Base-by-base conservation (phyloP, 1,140 invertebrate genomes). In the Eupristina koningsbergeri region DNA sequence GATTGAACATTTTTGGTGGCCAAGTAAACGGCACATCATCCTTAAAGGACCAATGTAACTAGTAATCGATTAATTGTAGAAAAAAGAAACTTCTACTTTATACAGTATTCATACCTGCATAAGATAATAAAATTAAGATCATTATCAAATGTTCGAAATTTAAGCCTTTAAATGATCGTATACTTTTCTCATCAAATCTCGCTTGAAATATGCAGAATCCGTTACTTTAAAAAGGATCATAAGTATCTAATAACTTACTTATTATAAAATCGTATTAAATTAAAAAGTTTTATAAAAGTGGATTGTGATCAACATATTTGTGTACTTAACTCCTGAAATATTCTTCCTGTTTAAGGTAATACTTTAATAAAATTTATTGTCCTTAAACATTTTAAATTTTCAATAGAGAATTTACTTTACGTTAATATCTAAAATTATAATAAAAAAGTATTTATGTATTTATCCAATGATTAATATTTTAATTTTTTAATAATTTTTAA, bases 31-130 rank as follows among this genome's bases (percentile, higher is more conserved):
- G 85, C 82, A 86, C 89, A 88, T 88, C 88, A 87, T 89, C 88
- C 86, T 88, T 89, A 89, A 89, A 88, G 90, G 90, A 91, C 90
- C 90, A 91, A 91, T 91, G 87, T 89, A 90, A 89, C 87, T 89
- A 89, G 86, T 87, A 87, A 89, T 85, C 81, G 87, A 87, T 88
- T 89, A 87, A 87, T 85, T 84, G 69, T 87, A 89, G 85, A 84
- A 67, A 76, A 76, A 78, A 81, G 69, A 22, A 84, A 79, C 81
- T 80, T 85, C 63, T 87, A 87, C 85, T 85, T 82, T 88, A 86
- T 84, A 85, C 83, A 87, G 84, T 88, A 86, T 85, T 86, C 74
- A 81, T 67, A 31, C 58, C 61, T 45, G 78, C 83, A 80, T n/a
- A 80, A 64, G 34, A 80, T 41, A 75, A 80, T 69, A 8, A 22